Percentiles rank a stretch among this genome's conserved stretches.
phyloP scores from a whole-genome alignment of 2,888 invertebrate genomes.

The Ferrisia virgata region DNA sequence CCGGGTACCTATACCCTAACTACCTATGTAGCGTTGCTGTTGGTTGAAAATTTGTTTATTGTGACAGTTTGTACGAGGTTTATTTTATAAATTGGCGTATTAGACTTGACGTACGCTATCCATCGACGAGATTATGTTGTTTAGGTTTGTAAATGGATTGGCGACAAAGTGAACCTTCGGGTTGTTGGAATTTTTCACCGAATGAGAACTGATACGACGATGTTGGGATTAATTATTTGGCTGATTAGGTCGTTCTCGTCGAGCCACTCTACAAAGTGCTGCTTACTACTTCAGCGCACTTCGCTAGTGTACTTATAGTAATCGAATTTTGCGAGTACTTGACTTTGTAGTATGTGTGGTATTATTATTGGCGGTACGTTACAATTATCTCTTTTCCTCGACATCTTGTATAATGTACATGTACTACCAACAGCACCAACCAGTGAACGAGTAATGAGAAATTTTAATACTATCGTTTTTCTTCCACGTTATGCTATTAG shows the following conservation, averaged over 20 bases:
- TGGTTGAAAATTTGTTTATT: slow-evolving; percentile 6
- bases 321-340: not conserved
- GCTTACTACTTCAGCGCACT: too few relatives aligned
- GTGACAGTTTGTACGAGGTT: slow-evolving; percentile 13
- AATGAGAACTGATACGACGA: not conserved
- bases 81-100: not conserved
- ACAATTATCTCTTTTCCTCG: not conserved
- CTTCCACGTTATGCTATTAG: not conserved
- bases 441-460: not conserved
- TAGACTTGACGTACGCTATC: not conserved
- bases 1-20: too few relatives aligned
- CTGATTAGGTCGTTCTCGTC: not conserved
- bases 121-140: not conserved
- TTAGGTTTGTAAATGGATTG: not conserved
- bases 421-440: not conserved
- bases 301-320: too few relatives aligned
- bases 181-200: not conserved
- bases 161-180: not conserved
- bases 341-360: not conserved
- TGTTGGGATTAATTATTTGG: not conserved
- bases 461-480: not conserved
- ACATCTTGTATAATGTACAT: too few relatives aligned
- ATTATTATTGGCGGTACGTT: not conserved
- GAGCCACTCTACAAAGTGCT: not conserved
- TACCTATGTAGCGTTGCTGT: too few relatives aligned